Conservation (phyloP, 1,140 invertebrate species). For the Pseudoatta argentina region DNA sequence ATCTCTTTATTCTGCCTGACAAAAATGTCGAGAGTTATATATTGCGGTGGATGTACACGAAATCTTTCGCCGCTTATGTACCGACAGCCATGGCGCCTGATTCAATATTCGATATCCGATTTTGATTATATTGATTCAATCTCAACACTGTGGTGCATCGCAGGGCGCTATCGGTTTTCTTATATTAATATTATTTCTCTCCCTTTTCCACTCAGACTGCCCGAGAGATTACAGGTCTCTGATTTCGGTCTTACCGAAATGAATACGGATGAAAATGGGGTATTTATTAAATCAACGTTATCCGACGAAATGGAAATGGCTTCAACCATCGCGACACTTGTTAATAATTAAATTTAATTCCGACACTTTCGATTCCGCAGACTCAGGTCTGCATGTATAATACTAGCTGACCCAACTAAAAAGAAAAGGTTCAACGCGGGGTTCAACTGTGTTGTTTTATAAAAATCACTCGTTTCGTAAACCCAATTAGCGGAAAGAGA, state of each 20-base stretch:
- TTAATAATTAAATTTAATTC: conserved; percentile 50
- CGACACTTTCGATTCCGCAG: conserved; percentile 26
- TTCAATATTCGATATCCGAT: conserved; percentile 59
- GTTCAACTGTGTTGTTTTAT: conserved; percentile 16
- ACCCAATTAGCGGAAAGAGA: conserved; percentile 7
- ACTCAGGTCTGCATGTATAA: neutral
- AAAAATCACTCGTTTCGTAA: conserved; percentile 37
- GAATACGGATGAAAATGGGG: conserved; percentile 15
- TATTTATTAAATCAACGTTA: conserved; percentile 45
- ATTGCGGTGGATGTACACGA: conserved; percentile 3
- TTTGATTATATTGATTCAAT: conserved; percentile 62
- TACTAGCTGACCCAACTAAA: neutral
- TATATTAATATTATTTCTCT: conserved; percentile 56
- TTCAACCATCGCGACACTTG: neutral
- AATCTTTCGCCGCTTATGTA: conserved; percentile 48
- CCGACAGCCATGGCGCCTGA: conserved; percentile 17
- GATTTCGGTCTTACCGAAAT: conserved; percentile 7
- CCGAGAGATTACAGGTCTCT: conserved; percentile 11
- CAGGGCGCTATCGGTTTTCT: conserved; percentile 15
- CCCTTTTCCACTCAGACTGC: neutral
- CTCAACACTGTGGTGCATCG: conserved; percentile 33
- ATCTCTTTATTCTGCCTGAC: neutral
- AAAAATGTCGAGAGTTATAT: conserved; percentile 12
- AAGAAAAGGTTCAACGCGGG: neutral
- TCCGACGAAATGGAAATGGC: conserved; percentile 8